These are phyloP conservation scores for Helicoverpa zea DNA, from an alignment of 1,140 invertebrate genomes.

Conservation along the genomic window DNA sequence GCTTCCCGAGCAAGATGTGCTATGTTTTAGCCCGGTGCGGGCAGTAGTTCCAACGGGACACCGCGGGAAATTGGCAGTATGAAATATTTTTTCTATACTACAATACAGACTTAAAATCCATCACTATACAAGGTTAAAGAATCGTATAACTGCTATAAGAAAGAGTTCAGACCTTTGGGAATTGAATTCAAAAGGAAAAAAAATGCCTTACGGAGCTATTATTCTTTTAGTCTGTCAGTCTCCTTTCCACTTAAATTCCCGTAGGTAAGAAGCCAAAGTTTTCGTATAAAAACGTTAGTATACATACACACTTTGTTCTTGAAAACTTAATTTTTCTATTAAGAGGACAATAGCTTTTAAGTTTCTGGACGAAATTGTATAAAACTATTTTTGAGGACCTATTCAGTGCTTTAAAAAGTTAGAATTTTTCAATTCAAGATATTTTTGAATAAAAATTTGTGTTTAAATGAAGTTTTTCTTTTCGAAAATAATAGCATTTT, in stretches of 20 bases:
- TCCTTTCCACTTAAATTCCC: conserved; percentile 23
- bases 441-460: too few relatives aligned
- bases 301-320: conserved; percentile 7
- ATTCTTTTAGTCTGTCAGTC: conserved; percentile 45
- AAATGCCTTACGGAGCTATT: conserved; percentile 38
- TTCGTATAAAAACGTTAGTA: conserved; percentile 25
- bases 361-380: too few relatives aligned
- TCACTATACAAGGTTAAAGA: neutral
- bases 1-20: too few relatives aligned
- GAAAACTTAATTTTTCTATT: conserved; percentile 9
- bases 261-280: conserved; percentile 39
- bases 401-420: too few relatives aligned
- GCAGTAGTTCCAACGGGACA: too few relatives aligned
- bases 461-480: too few relatives aligned
- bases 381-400: too few relatives aligned
- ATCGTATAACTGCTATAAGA: neutral
- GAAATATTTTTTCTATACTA: too few relatives aligned
- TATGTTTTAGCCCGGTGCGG: too few relatives aligned
- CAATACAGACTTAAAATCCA: neutral
- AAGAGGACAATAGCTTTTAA: conserved; percentile 7
- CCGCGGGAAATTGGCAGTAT: too few relatives aligned
- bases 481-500: too few relatives aligned
- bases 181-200: conserved; percentile 34
- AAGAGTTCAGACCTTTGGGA: conserved; percentile 21
- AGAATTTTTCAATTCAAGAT: too few relatives aligned